Base-by-base conservation (phyloP, 2,888 invertebrate genomes). In the Teleogryllus oceanicus region DNA sequence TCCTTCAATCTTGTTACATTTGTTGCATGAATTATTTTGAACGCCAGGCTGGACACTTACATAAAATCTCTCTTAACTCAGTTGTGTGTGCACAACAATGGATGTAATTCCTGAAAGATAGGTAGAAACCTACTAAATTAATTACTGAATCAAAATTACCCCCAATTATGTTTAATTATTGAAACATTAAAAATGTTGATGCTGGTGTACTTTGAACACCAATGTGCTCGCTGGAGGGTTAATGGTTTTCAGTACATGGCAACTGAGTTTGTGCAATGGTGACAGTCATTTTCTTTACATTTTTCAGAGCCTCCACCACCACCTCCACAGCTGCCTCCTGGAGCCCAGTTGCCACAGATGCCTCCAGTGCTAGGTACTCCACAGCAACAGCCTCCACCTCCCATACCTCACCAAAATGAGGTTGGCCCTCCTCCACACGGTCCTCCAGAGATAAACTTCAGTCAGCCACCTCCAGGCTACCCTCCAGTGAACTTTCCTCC, bases 381-480 rank as follows among this genome's bases (percentile, higher is more conserved):
- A 62, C 79, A 79, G 50, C 85, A 88, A 74, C 85, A 89, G 12
- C 85, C 88, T 62, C 85, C 89, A n/a, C 89, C 89, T 78, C 88
- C 86, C 21, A 84, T 89, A 86, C 84, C 89, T 85, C 82, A 84
- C 5, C 84, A 83, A 81, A 77, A 82, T 80, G 80, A 83, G 81
- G 78, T 81, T 24, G 78, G 83, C 62, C 80, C 80, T 83, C 84
- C 84, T 49, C 86, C 86, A 82, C 85, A 85, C 78, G 78, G 79
- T 13, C 81, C 80, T 62, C 80, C 81, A 79, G 83, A 83, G 50
- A 80, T 82, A 20, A 83, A 83, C 74, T 90, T 91, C 83, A 88
- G 88, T 83, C 90, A 90, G 84, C 90, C 90, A 50, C 91, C 91
- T 2, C 90, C 92, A 1, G 89, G 89, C 84, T 89, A 87, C 87